A percentile compares a stretch with the other conserved stretches of the same genome.
Evolutionary conservation across 2,113 vertebrate genomes (phyloP).

Genomic region (Actinemys pallida): DNA sequence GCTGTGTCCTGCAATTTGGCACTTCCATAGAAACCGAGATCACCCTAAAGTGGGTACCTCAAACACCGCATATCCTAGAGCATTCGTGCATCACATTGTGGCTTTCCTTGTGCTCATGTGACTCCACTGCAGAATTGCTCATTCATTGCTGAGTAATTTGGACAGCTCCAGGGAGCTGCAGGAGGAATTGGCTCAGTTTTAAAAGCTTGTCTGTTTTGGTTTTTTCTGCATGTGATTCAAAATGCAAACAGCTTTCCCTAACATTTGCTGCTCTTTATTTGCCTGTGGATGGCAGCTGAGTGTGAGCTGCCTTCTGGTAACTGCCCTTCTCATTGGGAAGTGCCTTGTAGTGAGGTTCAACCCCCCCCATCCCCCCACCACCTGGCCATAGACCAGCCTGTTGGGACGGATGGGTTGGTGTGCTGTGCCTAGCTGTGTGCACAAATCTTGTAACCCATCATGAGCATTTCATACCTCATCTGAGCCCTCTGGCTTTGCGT

Average conservation of each 20-base stretch:
- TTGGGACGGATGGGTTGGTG: neutral
- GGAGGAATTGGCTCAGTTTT: conserved; percentile 42
- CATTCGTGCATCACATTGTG: neutral
- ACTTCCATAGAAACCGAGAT: neutral
- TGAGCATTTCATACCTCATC: conserved; percentile 64
- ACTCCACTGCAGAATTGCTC: conserved; percentile 64
- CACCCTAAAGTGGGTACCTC: conserved; percentile 20
- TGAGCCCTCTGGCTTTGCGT: conserved; percentile 65
- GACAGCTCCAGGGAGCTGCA: conserved; percentile 8
- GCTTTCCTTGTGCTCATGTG: conserved; percentile 19
- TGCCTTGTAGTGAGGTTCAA: neutral
- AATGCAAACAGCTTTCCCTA: conserved; percentile 22
- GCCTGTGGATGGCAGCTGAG: conserved; percentile 59
- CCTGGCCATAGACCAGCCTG: neutral
- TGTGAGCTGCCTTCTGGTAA: conserved; percentile 29
- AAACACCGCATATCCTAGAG: neutral
- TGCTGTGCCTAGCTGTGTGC: neutral
- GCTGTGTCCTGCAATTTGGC: neutral
- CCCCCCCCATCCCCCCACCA: neutral
- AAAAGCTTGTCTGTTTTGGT: conserved; percentile 30
- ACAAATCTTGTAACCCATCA: neutral
- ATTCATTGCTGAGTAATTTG: neutral
- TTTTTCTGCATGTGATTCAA: conserved; percentile 60
- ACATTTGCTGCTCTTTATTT: conserved; percentile 5
- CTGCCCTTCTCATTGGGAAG: conserved; percentile 12